Conservation (phyloP, 2,888 invertebrate genomes). For the Agonopterix alstromeriana region DNA sequence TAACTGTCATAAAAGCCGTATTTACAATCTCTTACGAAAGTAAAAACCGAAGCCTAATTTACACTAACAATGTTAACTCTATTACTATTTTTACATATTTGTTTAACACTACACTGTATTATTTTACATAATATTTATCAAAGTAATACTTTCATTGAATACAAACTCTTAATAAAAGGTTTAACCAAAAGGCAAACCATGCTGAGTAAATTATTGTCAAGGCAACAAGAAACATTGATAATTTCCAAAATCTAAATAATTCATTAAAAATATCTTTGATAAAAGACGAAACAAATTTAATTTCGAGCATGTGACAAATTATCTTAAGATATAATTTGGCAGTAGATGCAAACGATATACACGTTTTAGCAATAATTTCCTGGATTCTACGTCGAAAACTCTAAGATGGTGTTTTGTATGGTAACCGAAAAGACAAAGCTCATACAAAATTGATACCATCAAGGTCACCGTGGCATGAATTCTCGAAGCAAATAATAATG, state of each 20-base stretch:
- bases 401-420: too few relatives aligned
- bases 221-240: constrained; percentile 23
- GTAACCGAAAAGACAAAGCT: too few relatives aligned
- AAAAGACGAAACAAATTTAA: constrained; percentile 8
- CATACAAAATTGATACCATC: too few relatives aligned
- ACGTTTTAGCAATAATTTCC: not conserved
- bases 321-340: constrained; percentile 10
- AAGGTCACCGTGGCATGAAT: not conserved
- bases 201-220: constrained; percentile 38
- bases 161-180: constrained; percentile 29
- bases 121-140: constrained; percentile 14
- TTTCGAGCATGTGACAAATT: constrained; percentile 12
- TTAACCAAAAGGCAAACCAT: constrained; percentile 19
- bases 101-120: constrained; percentile 17
- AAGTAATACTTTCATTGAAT: constrained; percentile 68
- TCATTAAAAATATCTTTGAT: constrained; percentile 1
- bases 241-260: not conserved
- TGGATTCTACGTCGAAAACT: too few relatives aligned
- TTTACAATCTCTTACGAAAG: constrained; percentile 1
- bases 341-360: constrained; percentile 10
- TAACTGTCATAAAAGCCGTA: not conserved
- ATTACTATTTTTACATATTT: constrained; percentile 8
- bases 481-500: not conserved
- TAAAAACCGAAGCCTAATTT: not conserved
- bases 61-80: constrained; percentile 1